Evolutionary conservation across 2,113 vertebrate species (phyloP).

Genomic region (Zapornia atra): DNA sequence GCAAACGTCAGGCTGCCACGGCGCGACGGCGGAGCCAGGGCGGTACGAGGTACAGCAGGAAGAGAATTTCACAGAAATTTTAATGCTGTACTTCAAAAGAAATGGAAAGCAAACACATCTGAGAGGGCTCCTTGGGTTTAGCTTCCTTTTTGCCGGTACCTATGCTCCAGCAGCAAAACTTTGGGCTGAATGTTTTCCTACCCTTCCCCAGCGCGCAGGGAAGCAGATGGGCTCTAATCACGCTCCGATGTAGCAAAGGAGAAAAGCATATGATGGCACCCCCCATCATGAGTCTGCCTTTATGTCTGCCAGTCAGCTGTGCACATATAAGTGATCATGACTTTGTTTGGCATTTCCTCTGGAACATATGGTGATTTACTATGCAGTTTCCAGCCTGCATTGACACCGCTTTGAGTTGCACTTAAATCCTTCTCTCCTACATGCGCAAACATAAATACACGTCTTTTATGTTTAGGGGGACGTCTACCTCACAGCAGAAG

Average conservation of each 20-base stretch:
- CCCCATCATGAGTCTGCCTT: slow-evolving; percentile 31
- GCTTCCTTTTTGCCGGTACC: neutral
- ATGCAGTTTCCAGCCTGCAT: slow-evolving; percentile 2
- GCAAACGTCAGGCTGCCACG: neutral
- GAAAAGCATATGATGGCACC: slow-evolving; percentile 49
- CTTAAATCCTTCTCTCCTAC: neutral
- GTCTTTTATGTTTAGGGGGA: neutral
- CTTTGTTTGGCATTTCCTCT: slow-evolving; percentile 58
- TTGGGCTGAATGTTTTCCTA: neutral
- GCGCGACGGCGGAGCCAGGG: fast-evolving
- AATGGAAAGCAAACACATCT: neutral
- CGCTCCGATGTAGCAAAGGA: neutral
- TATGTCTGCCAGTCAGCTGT: slow-evolving; percentile 57
- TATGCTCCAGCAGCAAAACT: slow-evolving; percentile 31
- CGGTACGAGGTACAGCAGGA: neutral
- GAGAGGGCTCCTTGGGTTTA: neutral
- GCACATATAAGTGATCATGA: slow-evolving; percentile 38
- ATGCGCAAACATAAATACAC: neutral
- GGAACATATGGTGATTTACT: slow-evolving; percentile 63
- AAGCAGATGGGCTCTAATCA: slow-evolving; percentile 53
- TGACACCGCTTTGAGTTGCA: neutral
- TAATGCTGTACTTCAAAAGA: neutral
- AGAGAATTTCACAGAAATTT: neutral
- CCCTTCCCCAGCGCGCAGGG: neutral
- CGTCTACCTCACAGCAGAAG: neutral